Conservation (phyloP, 1,140 invertebrate genomes). For the Homarus americanus region DNA sequence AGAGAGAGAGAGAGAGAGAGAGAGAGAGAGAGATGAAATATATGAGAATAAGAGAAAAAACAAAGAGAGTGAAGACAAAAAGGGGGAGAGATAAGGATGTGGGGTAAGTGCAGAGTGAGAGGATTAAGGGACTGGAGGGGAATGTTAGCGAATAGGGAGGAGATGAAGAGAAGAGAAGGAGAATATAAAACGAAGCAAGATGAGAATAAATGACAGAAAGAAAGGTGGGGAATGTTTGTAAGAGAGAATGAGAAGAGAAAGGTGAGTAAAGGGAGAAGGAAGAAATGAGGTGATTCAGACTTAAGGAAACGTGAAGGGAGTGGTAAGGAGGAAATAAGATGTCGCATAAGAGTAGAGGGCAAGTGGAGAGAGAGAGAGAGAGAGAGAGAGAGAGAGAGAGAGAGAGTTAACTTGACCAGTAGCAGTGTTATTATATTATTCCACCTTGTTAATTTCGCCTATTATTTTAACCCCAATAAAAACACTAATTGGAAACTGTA, state of each 20-base stretch:
- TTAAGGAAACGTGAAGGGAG: neutral
- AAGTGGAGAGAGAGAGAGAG: neutral
- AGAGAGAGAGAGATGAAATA: neutral
- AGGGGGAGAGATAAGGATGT: too few relatives aligned
- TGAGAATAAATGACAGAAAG: neutral
- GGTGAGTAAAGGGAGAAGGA: neutral
- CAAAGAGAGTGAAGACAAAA: neutral
- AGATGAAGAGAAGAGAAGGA: neutral
- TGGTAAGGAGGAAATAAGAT: neutral
- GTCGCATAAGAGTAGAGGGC: neutral
- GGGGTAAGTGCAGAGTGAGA: too few relatives aligned
- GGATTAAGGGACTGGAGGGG: too few relatives aligned
- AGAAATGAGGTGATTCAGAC: too few relatives aligned
- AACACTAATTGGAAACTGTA: too few relatives aligned
- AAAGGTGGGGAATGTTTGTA: neutral
- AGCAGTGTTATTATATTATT: too few relatives aligned
- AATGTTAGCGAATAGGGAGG: too few relatives aligned
- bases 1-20: slow-evolving; percentile 1
- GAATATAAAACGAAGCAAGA: too few relatives aligned
- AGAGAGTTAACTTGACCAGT: too few relatives aligned
- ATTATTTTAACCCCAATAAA: too few relatives aligned
- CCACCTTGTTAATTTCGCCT: too few relatives aligned
- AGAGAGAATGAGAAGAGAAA: neutral
- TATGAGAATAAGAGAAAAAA: too few relatives aligned
- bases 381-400: neutral